Evolutionary conservation across 2,888 invertebrate genomes (phyloP), one percentile per base, ranked within the genome.

Genomic region (Aplocera efformata): DNA sequence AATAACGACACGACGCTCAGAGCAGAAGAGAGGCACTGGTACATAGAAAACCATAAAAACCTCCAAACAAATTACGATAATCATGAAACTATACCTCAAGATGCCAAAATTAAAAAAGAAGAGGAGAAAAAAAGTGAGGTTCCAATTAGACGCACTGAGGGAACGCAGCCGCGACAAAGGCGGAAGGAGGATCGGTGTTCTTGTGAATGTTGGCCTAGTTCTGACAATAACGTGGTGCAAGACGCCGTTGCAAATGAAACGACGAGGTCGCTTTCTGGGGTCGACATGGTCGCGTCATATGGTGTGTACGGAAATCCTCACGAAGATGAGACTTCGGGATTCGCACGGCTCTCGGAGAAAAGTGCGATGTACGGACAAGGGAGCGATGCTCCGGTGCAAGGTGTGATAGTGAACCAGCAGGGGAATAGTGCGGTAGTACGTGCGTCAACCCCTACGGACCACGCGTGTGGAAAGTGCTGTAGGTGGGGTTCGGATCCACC

Each of bases 211-310:
- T 89, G 89, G 89, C 89, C 89, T 48, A 88, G 72, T 50, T 78
- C 81, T 41, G 88, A 88, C 51, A 83, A 79, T 68, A 82, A 76
- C 53, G 60, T 71, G 13, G 72, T 75, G 23, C 82, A 79, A 57
- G 83, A 83, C 20, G 72, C 66, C 53, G 63, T 66, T 38, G 80
- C 71, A 9, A 81, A 78, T 42, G 81, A 81, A 49, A 78, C 85
- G 7, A 79, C 85, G 11, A 73, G 88, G 41, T 88, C 88, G 1
- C 64, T 86, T 17, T 88, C 89, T 7, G 88, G 88, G 6, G 86
- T 88, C 3, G 89, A 85, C 47, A 89, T 89, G 84, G 88, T 89
- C 30, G 89, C 88, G 1, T 89, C 89, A 7, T 90, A 90, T 49
- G 89, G 89, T 0, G 89, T 89, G 11, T 90, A 90, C 34, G 85